Evolutionary conservation across 2,113 vertebrate genomes (phyloP), one percentile per base, ranked within the genome.

Genomic region (Nettapus auritus): DNA sequence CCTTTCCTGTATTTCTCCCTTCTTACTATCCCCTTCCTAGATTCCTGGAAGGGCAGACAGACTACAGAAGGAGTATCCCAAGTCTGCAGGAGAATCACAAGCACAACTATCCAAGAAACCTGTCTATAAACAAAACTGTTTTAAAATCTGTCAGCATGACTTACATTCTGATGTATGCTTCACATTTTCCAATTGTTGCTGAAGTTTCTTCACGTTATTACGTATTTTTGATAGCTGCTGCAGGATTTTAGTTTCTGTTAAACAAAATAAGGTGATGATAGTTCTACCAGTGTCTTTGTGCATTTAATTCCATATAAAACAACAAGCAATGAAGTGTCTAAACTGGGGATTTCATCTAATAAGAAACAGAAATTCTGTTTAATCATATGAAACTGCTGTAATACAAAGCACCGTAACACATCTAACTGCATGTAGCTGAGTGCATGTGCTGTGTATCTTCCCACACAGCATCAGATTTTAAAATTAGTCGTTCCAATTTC

Each of bases 81-180:
- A 53, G 13, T 53, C 38, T 67, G 18, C 42, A 77, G 38, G 4
- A 90, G 25, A 82, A 82, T 57, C 23, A 77, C 8, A 88, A 63
- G 42, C 33, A 68, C 33, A 86, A 3, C 25, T 55, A 31, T 16
- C 7, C 33, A 71, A 77, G 34, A 83, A 90, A 77, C 7, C 9
- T 50, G 8, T 50, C 36, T 60, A 7, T 23, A 66, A 23, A 56
- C 1, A 6, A 86, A 89, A 82, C 16, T 2, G 16, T 28, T 84
- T 82, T 80, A 9, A 89, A 56, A 86, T 74, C 16, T 19, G 22
- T 31, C 2, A 18, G 53, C 8, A 14, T 15, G 3, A 96, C 98
- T 98, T 98, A 99, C 99, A 97, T 57, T 98, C 97, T 53, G 98
- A 97, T 89, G 98, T 98, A 46, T 98, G 98, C 74, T 98, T 99